A percentile compares a stretch with the other conserved stretches of the same genome.
These are phyloP conservation scores for Maccullochella peelii DNA, from an alignment of 2,113 vertebrate species.

Conservation along the genomic window DNA sequence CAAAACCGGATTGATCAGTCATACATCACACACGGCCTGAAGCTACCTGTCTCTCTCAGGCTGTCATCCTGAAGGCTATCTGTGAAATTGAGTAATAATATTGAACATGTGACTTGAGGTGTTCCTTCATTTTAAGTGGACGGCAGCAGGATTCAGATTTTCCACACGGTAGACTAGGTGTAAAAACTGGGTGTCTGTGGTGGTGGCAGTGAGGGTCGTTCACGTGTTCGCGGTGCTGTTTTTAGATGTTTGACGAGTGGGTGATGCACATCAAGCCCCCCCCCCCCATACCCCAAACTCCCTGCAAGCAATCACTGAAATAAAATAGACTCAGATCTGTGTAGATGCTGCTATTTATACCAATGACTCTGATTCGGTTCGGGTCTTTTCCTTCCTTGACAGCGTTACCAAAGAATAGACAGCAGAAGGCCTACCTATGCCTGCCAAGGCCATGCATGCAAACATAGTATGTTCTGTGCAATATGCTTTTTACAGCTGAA, in stretches of 20 bases:
- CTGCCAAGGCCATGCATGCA: background rate
- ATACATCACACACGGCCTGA: background rate
- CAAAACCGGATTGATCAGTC: background rate
- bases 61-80: background rate
- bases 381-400: background rate
- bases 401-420: too few species aligned
- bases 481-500: background rate
- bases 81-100: background rate
- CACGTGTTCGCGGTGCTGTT: constrained; percentile 57
- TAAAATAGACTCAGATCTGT: constrained; percentile 60
- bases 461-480: background rate
- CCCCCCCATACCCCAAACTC: constrained; percentile 11
- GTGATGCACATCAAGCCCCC: constrained; percentile 59
- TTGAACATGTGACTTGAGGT: background rate
- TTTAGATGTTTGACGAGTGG: constrained; percentile 67
- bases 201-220: constrained; percentile 14
- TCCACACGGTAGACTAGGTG: background rate
- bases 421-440: background rate
- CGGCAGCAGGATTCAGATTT: constrained; percentile 3
- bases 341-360: constrained; percentile 4
- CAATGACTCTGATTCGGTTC: background rate
- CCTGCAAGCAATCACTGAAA: constrained; percentile 23
- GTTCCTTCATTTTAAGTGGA: constrained; percentile 3
- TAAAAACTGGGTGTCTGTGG: too few species aligned
- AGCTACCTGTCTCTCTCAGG: background rate